Evolutionary conservation across 2,113 vertebrate species (phyloP).

Genomic region (Neotoma lepida): DNA sequence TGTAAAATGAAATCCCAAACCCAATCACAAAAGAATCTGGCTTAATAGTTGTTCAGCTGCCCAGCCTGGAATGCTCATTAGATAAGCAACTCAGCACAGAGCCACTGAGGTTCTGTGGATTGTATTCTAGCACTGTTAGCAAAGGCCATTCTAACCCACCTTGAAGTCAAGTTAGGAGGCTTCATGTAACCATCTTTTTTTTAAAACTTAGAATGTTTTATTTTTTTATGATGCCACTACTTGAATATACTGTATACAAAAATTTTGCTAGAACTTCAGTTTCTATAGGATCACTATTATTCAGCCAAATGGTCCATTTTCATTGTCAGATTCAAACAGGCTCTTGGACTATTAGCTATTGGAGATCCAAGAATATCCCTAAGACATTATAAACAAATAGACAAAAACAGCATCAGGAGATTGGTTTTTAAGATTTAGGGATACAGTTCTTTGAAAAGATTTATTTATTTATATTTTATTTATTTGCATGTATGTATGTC

Average conservation of each 20-base stretch:
- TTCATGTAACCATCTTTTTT: background rate
- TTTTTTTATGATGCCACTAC: background rate
- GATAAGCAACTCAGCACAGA: constrained; percentile 49
- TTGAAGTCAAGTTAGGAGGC: background rate
- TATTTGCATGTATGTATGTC: background rate
- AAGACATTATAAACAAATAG: background rate
- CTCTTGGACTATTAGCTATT: background rate
- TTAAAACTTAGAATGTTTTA: background rate
- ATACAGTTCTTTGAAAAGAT: background rate
- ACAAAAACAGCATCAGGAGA: background rate
- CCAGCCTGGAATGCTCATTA: constrained; percentile 68
- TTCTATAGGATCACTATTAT: background rate
- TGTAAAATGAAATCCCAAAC: constrained; percentile 65
- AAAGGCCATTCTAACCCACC: background rate
- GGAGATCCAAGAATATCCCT: background rate
- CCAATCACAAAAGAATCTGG: constrained; percentile 69
- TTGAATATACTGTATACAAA: background rate
- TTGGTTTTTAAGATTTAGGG: background rate
- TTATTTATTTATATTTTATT: background rate
- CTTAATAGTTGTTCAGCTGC: constrained; percentile 58
- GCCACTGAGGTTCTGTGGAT: background rate
- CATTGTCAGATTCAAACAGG: background rate
- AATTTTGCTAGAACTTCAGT: background rate
- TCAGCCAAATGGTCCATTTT: background rate
- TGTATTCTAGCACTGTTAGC: background rate